Conservation (phyloP, 2,888 invertebrate species). For the Phoronis australis region DNA sequence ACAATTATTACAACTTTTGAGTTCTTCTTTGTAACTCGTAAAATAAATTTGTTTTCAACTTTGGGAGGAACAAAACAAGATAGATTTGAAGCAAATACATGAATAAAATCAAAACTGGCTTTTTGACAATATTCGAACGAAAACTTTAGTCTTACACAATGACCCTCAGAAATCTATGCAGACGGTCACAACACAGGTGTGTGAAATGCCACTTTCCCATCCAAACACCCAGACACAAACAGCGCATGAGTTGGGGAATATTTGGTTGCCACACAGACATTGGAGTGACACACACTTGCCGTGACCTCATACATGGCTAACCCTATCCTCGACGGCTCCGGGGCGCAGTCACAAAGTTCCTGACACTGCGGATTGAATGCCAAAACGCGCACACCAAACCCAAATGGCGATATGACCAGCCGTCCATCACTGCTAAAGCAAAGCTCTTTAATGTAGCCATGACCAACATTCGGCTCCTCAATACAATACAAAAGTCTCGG, state of each 20-base stretch:
- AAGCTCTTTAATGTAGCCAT: slow-evolving; percentile 87
- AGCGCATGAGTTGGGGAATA: slow-evolving; percentile 83
- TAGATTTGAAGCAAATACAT: too few relatives aligned
- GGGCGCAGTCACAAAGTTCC: slow-evolving; percentile 69
- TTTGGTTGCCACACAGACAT: slow-evolving; percentile 81
- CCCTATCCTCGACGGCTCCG: slow-evolving; percentile 54
- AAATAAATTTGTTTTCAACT: too few relatives aligned
- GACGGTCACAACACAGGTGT: slow-evolving; percentile 64
- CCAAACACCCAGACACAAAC: slow-evolving; percentile 83
- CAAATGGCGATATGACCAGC: slow-evolving; percentile 83
- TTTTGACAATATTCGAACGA: too few relatives aligned
- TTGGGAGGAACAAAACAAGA: too few relatives aligned
- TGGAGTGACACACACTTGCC: slow-evolving; percentile 69
- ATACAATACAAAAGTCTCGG: slow-evolving; percentile 76
- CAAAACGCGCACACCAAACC: slow-evolving; percentile 77
- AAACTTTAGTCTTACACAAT: too few relatives aligned
- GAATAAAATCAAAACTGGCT: too few relatives aligned
- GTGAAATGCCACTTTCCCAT: slow-evolving; percentile 84
- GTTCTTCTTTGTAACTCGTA: too few relatives aligned
- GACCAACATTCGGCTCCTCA: slow-evolving; percentile 81
- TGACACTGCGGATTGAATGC: slow-evolving; percentile 72
- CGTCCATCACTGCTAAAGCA: slow-evolving; percentile 87
- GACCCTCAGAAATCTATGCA: too few relatives aligned
- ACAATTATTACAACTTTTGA: too few relatives aligned
- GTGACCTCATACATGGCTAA: slow-evolving; percentile 64